Base-by-base conservation (phyloP, 2,797 vertebrate genomes). In the Hippocampus kuda region DNA sequence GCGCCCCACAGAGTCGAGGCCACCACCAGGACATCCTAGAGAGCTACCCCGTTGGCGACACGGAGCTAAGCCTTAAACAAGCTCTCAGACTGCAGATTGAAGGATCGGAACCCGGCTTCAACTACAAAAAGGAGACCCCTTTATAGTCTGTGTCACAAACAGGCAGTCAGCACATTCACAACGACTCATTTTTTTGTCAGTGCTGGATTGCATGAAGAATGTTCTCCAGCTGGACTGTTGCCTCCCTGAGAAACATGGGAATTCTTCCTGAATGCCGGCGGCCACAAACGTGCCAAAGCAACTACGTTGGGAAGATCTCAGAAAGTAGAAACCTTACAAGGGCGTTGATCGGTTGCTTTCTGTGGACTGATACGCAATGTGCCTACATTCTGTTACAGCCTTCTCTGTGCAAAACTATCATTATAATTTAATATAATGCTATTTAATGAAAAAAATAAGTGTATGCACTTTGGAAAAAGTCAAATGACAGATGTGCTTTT, bases 81-180 rank as follows among this genome's bases (percentile, higher is more conserved):
- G 94, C 96, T 89, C 92, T 99, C 85, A 97, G 96, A 90, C 93
- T 99, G 79, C 97, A 99, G 87, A 93, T 98, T 72, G 97, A 98
- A 85, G 94, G 93, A 77, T 90, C 93, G 1, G 97, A 98, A 81
- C 91, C 95, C 16, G 93, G 93, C 75, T 96, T 96, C 85, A 98
- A 93, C 91, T 98, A 97, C 86, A 99, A 99, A 86, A 99, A 99
- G 86, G 97, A 99, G 86, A 99, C 97, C 0, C 97, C 97, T 0
- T 91, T 99, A 78, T 99, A 94, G 93, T 88, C 8, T 2, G 15
- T 61, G 57, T 60, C 57, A 60, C 30, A 30, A n/a, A 53, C 62
- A 69, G 54, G 53, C 18, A 71, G 38, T 70, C 59, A 67, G 68
- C 70, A 61, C 41, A 70, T 70, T 56, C 73, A 59, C 56, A 75